Base-by-base conservation (phyloP, 2,797 vertebrate genomes). In the Psittacula echo region DNA sequence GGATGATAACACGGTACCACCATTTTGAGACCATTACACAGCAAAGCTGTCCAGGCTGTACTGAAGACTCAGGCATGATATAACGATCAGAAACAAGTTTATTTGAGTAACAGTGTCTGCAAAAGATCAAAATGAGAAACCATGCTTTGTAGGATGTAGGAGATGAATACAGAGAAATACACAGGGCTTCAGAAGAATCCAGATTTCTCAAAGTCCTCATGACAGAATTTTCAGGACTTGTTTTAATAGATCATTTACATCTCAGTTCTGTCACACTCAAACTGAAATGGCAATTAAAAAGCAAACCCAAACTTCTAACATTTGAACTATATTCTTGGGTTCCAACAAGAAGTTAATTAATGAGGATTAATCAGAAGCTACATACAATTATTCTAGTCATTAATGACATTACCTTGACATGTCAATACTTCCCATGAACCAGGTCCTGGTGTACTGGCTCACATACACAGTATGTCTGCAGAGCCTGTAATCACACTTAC, bases 1-100 rank as follows among this genome's bases (percentile, higher is more conserved):
- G 99, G 96, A 99, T 98, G 77, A 99, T 96, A 56, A 98, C 98
- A 0, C 99, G 98, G 95, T 99, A 99, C 98, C 99, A 99, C 99
- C 99, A 99, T 70, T 98, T 97, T 1, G 98, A 98, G 34, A 97
- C 93, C 1, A 91, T 97, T 27, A 98, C 97, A n/a, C 99, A 99
- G 96, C 99, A 99, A 86, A 98, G 98, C 94, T 99, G 99, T 34
- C 99, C 99, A 5, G 78, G 98, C 8, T 96, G 97, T 44, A 99
- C 91, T 29, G 97, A 99, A 5, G 77, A 90, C 41, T 98, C 97
- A 1, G 98, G 98, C 78, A 99, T 98, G 56, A 96, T 13, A 21
- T 99, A 99, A 7, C 98, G 98, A 74, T 98, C 97, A 1, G 98
- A 98, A 56, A 99, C 97, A 50, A 98, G 93, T n/a, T 98, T 98